phyloP scores from a whole-genome alignment of 35 echinoderm and acorn worm species.

The Patiria miniata region DNA sequence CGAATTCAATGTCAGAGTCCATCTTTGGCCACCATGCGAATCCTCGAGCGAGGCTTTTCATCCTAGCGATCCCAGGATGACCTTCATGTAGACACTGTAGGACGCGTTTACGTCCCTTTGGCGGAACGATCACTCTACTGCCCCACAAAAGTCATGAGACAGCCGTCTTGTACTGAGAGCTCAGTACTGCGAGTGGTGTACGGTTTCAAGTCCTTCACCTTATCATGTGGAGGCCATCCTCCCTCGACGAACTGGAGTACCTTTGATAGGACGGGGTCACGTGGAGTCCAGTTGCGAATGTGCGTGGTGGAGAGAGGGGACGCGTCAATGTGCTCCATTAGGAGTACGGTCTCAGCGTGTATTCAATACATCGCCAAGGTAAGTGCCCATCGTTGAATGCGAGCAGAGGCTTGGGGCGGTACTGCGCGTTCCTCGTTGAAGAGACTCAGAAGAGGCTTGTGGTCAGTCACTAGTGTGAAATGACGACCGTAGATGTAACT shows the following conservation, averaged over 20 bases:
- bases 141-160: slow-evolving; percentile 59
- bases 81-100: slow-evolving; percentile 67
- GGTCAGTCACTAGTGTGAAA: slow-evolving; percentile 60
- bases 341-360: background rate
- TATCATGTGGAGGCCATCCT: slow-evolving; percentile 14
- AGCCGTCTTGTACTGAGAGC: slow-evolving; percentile 40
- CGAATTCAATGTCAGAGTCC: no score
- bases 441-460: slow-evolving; percentile 55
- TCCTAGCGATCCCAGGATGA: no score
- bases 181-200: slow-evolving; percentile 38
- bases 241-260: background rate
- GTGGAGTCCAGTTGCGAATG: background rate
- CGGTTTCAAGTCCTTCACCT: slow-evolving; percentile 14
- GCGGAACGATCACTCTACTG: slow-evolving; percentile 47
- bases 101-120: slow-evolving; percentile 45
- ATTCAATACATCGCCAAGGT: slow-evolving; percentile 53
- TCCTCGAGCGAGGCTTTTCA: no score
- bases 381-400: slow-evolving; percentile 73
- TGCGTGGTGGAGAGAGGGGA: slow-evolving; percentile 47
- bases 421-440: slow-evolving; percentile 39
- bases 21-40: no score
- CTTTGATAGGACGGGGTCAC: slow-evolving; percentile 25
- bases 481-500: slow-evolving; percentile 60
- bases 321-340: slow-evolving; percentile 9
- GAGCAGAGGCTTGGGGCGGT: slow-evolving; percentile 51